Conservation (phyloP, 2,113 vertebrate genomes). For the Syngnathoides biaculeatus region DNA sequence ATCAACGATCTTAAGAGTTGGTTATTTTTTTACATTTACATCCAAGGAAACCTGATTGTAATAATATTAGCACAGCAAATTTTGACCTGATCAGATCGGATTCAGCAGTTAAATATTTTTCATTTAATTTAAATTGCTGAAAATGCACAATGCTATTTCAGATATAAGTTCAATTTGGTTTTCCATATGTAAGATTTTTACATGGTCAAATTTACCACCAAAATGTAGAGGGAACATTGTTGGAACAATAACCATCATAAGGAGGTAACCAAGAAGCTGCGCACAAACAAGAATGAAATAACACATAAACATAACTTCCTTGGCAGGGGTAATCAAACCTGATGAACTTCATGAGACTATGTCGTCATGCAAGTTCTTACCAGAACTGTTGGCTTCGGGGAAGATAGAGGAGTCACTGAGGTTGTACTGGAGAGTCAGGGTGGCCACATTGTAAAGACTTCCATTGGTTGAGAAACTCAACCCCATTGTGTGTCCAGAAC, state of each 20-base stretch:
- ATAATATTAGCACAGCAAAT: neutral
- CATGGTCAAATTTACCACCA: too few relatives aligned
- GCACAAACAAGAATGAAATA: too few relatives aligned
- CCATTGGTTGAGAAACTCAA: constrained; percentile 74
- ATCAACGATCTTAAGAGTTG: too few relatives aligned
- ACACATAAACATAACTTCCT: neutral
- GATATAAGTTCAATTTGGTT: neutral
- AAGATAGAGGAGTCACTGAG: constrained; percentile 79
- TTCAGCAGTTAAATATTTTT: neutral
- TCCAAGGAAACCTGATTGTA: neutral
- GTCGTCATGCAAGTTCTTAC: constrained; percentile 60
- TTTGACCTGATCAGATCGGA: neutral
- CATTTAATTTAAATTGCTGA: neutral
- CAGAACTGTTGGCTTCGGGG: constrained; percentile 67
- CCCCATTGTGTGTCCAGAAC: constrained; percentile 68
- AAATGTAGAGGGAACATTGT: neutral
- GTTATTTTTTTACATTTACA: neutral
- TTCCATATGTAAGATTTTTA: too few relatives aligned
- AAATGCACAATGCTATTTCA: neutral
- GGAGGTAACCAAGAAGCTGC: too few relatives aligned
- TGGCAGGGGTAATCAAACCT: neutral
- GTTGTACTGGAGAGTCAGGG: constrained; percentile 79
- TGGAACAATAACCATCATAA: neutral
- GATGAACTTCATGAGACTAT: neutral
- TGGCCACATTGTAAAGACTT: constrained; percentile 70